These are phyloP conservation scores for Ditula angustiorana DNA, from an alignment of 2,888 invertebrate genomes.

Conservation along the genomic window DNA sequence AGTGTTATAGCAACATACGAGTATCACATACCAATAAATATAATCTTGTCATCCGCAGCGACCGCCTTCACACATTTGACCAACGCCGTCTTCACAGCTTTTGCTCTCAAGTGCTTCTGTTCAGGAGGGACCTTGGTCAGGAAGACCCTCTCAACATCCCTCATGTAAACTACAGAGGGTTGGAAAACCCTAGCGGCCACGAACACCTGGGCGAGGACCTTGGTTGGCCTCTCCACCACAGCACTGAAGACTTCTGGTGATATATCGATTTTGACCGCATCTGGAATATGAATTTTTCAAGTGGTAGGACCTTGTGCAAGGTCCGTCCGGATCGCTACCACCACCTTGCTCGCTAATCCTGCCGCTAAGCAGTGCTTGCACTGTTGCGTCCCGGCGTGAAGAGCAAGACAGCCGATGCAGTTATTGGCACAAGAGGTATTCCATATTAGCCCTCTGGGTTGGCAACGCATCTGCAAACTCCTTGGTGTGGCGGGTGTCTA, in stretches of 20 bases:
- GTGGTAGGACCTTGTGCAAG: no score
- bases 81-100: conserved; percentile 45
- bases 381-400: no score
- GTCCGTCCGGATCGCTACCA: no score
- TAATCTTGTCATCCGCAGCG: conserved; percentile 53
- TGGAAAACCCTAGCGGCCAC: conserved; percentile 56
- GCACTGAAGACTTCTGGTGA: conserved; percentile 59
- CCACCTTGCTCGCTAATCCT: no score
- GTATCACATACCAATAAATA: conserved; percentile 51
- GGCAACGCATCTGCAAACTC: no score
- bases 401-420: no score
- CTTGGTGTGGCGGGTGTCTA: no score
- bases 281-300: no score
- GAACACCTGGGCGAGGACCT: conserved; percentile 50
- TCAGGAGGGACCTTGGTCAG: conserved; percentile 51
- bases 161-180: conserved; percentile 58
- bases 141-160: conserved; percentile 59
- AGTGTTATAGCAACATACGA: not conserved
- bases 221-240: conserved; percentile 38
- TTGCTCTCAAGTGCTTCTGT: conserved; percentile 49
- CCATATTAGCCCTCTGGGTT: no score
- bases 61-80: conserved; percentile 52
- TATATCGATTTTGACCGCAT: conserved; percentile 65
- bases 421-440: no score
- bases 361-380: no score